These are phyloP conservation scores for Drosophila simulans DNA, from an alignment of 1,140 invertebrate species.

Conservation along the genomic window DNA sequence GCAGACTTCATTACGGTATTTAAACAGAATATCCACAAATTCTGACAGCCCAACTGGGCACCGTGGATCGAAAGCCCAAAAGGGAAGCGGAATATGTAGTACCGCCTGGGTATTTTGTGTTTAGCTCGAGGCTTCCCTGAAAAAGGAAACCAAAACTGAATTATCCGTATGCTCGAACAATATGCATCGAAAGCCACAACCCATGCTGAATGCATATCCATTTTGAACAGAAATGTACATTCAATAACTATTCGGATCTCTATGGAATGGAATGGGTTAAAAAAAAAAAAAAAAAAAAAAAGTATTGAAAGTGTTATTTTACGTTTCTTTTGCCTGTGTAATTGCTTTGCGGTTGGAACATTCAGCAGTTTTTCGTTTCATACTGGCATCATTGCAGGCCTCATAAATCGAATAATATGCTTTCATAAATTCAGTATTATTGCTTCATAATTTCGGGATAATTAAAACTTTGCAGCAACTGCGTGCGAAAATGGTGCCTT, in stretches of 20 bases:
- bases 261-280: background rate
- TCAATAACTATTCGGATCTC: background rate
- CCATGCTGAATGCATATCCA: background rate
- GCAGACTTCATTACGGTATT: slow-evolving; percentile 84
- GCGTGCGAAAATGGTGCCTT: background rate
- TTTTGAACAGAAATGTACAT: background rate
- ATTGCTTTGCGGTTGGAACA: slow-evolving; percentile 4
- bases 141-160: slow-evolving; percentile 11
- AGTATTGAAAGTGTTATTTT: background rate
- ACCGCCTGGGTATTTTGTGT: too few species aligned
- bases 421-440: slow-evolving; percentile 24
- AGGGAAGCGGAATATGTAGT: slow-evolving; percentile 1
- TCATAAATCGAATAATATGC: slow-evolving; percentile 18
- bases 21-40: slow-evolving; percentile 84
- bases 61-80: slow-evolving; percentile 32
- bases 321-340: background rate
- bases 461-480: slow-evolving; percentile 17
- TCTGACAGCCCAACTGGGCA: slow-evolving; percentile 74
- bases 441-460: slow-evolving; percentile 18
- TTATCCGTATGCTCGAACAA: slow-evolving; percentile 12
- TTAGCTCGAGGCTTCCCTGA: background rate
- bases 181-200: background rate
- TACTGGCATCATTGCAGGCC: background rate
- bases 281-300: background rate
- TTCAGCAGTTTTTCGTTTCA: slow-evolving; percentile 1